Evolutionary conservation across 2,797 vertebrate genomes (phyloP).

Genomic region (Xyrichtys novacula): DNA sequence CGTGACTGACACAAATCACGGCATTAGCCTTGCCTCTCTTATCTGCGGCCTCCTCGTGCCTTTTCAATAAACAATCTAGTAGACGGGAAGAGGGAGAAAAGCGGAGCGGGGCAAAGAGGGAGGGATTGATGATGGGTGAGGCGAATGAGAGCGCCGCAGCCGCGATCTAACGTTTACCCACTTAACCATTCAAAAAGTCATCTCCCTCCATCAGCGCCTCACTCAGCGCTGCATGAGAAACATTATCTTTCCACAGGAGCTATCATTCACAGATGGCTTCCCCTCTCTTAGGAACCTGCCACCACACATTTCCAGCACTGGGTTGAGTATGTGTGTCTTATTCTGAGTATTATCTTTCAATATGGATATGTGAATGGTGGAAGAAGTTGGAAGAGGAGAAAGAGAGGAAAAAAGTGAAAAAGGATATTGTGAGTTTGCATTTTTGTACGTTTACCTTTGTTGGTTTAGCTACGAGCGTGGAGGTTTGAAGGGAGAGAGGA

Average conservation of each 20-base stretch:
- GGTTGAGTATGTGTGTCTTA: constrained; percentile 29
- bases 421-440: no score
- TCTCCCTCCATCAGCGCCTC: constrained; percentile 80
- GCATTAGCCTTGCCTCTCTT: constrained; percentile 84
- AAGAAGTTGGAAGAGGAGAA: not conserved
- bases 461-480: constrained; percentile 6
- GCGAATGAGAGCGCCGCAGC: constrained; percentile 68
- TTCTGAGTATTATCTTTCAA: constrained; percentile 16
- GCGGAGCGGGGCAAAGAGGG: constrained; percentile 43
- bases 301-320: constrained; percentile 59
- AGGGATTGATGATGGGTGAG: constrained; percentile 75
- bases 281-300: constrained; percentile 72
- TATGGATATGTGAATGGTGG: constrained; percentile 27
- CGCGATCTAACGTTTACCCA: constrained; percentile 79
- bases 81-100: constrained; percentile 49
- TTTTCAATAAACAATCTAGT: constrained; percentile 83
- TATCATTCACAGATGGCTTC: constrained; percentile 83
- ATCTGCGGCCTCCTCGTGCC: constrained; percentile 79
- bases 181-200: constrained; percentile 85
- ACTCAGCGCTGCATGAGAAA: constrained; percentile 75
- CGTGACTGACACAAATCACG: constrained; percentile 86
- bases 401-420: not conserved
- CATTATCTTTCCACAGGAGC: constrained; percentile 82
- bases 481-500: constrained; percentile 39
- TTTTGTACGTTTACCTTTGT: constrained; percentile 6